Evolutionary conservation across 2,888 invertebrate genomes (phyloP), one percentile per base, ranked within the genome.

Genomic region (Scaptomyza caliginosa): DNA sequence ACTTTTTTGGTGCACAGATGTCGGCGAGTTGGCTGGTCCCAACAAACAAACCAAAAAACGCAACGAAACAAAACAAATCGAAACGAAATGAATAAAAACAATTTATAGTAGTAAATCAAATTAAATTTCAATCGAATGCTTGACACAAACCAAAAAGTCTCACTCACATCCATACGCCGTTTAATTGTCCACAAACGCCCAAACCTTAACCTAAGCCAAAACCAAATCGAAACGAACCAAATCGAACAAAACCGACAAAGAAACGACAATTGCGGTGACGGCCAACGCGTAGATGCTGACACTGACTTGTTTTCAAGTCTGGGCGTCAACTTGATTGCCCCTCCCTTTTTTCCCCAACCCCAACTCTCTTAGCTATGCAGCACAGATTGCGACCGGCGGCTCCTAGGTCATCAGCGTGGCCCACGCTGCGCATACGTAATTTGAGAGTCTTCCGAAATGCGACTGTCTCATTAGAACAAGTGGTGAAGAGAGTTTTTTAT

Each of bases 61-160:
- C 3, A 64, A 28, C 26, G 10, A 28, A 28, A 11, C 26, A 10
- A 26, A 26, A 8, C 26, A 10, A 26, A 24, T 7, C 7, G 7
- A 24, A 67, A 59, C 24, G 54, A 78, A 78, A 75, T 80, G 83
- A 82, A 78, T 80, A 85, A 85, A 79, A 85, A 80, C 86, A 78
- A 80, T 80, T 80, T 76, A 75, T 82, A 75, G 82, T 76, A 79
- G 83, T 82, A 85, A 80, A 85, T 80, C 80, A 80, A 80, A 80
- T 80, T 80, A 85, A 80, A 82, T 85, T 82, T 85, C 80, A 79
- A 85, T 80, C 79, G 80, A 65, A 75, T 71, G 68, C 79, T 78
- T 69, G 60, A 75, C 69, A 73, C 65, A 64, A 57, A 62, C 56
- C 54, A 67, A 67, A 54, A 74, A 57, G 65, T 74, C 63, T 54